Evolutionary conservation across 2,113 vertebrate species (phyloP).

Genomic region (Silurus meridionalis): DNA sequence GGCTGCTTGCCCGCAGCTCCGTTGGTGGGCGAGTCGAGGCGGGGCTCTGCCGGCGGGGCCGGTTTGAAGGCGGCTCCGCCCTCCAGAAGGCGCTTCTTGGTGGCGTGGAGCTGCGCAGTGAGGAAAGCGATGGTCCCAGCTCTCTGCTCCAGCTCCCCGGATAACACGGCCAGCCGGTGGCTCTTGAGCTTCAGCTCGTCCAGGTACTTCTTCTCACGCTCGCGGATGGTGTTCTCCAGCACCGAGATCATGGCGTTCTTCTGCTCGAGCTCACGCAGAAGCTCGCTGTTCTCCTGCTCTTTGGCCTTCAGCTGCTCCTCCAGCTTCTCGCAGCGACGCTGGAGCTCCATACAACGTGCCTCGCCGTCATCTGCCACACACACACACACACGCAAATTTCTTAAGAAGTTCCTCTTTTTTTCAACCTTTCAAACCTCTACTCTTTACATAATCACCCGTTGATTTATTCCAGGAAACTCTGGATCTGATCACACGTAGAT

Average conservation of each 20-base stretch:
- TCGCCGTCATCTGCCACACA: conserved; percentile 66
- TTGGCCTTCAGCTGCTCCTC: conserved; percentile 87
- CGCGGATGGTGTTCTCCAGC: conserved; percentile 90
- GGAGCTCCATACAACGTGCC: conserved; percentile 81
- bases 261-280: conserved; percentile 88
- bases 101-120: conserved; percentile 91
- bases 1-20: conserved; percentile 77
- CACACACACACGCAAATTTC: background rate
- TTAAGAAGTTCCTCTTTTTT: background rate
- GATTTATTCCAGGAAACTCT: too few relatives aligned
- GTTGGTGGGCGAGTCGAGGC: conserved; percentile 68
- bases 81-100: conserved; percentile 86
- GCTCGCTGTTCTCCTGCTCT: conserved; percentile 85
- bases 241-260: conserved; percentile 90
- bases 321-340: conserved; percentile 85
- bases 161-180: conserved; percentile 89
- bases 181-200: conserved; percentile 97
- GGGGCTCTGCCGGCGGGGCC: conserved; percentile 74
- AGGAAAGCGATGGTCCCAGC: conserved; percentile 93
- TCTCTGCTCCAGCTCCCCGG: conserved; percentile 92
- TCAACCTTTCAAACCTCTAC: background rate
- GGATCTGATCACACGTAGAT: too few relatives aligned
- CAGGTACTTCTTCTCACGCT: conserved; percentile 92
- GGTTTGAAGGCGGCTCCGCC: conserved; percentile 82
- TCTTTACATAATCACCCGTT: too few relatives aligned